Percentiles rank a stretch among this genome's conserved stretches.
phyloP scores from a whole-genome alignment of 2,113 vertebrate genomes.

The Ardeotis arabs region DNA sequence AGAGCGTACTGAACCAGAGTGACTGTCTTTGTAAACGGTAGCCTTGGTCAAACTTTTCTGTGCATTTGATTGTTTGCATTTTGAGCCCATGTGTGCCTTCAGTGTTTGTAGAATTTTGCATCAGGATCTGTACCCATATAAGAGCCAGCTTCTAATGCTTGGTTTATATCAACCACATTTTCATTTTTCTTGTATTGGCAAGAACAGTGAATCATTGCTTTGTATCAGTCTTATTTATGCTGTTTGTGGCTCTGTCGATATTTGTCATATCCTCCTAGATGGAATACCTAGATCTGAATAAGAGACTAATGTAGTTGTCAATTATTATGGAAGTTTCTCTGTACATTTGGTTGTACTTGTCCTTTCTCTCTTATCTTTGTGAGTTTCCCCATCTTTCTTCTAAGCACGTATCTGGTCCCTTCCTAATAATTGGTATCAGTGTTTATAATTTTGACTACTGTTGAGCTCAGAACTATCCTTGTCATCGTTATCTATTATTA shows the following conservation, averaged over 20 bases:
- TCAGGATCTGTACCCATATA: not conserved
- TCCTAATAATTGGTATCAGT: not conserved
- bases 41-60: not conserved
- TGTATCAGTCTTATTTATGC: not conserved
- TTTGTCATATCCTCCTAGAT: not conserved
- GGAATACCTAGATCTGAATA: not conserved
- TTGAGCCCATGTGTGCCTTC: not conserved
- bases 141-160: not conserved
- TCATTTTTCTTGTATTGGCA: not conserved
- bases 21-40: not conserved
- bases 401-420: not conserved
- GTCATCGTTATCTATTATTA: not conserved
- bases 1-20: not conserved
- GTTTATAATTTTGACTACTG: not conserved
- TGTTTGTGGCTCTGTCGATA: not conserved
- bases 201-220: not conserved
- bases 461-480: not conserved
- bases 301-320: not conserved
- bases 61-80: not conserved
- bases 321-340: not conserved
- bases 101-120: not conserved
- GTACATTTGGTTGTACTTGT: not conserved
- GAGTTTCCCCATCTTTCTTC: not conserved
- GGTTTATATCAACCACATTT: not conserved
- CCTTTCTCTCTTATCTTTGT: not conserved